phyloP scores from a whole-genome alignment of 2,888 invertebrate species.

The Paralinhomoeus sp. region DNA sequence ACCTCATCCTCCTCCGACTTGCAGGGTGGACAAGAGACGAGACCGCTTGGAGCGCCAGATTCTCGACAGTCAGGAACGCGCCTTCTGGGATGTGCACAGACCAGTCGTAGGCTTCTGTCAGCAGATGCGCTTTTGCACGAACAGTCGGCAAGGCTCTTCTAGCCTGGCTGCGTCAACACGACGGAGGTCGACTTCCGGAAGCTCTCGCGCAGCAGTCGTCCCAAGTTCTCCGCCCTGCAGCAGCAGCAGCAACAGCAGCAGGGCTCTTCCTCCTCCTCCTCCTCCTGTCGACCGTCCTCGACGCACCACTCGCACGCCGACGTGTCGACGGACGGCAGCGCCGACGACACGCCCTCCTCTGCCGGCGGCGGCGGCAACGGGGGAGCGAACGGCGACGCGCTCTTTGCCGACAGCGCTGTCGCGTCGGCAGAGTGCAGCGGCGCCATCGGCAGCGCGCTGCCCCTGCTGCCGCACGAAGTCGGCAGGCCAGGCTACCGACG shows the following conservation, averaged over 20 bases:
- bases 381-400: too few relatives aligned
- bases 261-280: not conserved
- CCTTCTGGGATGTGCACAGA: slow-evolving; percentile 98
- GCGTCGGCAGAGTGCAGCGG: too few relatives aligned
- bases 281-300: too few relatives aligned
- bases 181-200: slow-evolving; percentile 96
- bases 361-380: too few relatives aligned
- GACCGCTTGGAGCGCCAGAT: slow-evolving; percentile 94
- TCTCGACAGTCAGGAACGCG: slow-evolving; percentile 88
- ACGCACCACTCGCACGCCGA: too few relatives aligned
- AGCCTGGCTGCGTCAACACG: slow-evolving; percentile 96
- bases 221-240: slow-evolving; percentile 18
- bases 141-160: slow-evolving; percentile 17
- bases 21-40: slow-evolving; percentile 78
- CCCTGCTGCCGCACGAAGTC: not conserved
- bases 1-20: slow-evolving; percentile 6
- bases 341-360: too few relatives aligned
- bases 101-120: slow-evolving; percentile 53
- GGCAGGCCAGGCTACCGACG: slow-evolving; percentile 18
- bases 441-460: too few relatives aligned
- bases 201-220: slow-evolving; percentile 38
- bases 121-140: not conserved
- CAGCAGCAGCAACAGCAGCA: not conserved
- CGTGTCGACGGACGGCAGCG: too few relatives aligned
- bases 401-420: too few relatives aligned